These are phyloP conservation scores for Hemicentrotus pulcherrimus DNA, from an alignment of 35 echinoderm and acorn worm genomes.

Conservation along the genomic window DNA sequence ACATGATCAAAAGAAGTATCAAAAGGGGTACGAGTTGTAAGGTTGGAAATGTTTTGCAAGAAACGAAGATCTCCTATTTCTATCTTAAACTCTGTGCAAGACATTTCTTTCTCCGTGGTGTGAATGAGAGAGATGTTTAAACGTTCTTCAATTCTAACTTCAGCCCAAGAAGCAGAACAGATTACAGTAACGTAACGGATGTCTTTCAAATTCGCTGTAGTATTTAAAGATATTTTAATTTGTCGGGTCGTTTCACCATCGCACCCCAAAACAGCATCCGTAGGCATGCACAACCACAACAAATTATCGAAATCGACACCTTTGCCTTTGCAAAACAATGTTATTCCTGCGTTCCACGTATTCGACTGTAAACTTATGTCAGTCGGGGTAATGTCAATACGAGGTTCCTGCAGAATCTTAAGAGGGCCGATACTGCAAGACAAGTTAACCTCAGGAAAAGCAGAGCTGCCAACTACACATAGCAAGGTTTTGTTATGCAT, in stretches of 20 bases:
- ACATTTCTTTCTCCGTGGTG: background rate
- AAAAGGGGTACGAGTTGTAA: too few relatives aligned
- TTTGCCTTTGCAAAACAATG: background rate
- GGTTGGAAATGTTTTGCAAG: background rate
- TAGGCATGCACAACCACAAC: background rate
- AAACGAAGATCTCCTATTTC: background rate
- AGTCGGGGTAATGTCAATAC: background rate
- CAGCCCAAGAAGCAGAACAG: background rate
- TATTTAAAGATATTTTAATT: background rate
- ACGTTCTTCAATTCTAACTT: background rate
- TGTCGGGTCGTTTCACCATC: background rate
- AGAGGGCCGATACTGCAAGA: background rate
- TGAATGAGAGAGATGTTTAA: background rate
- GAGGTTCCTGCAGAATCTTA: background rate
- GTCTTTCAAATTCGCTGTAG: background rate
- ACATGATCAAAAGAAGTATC: background rate
- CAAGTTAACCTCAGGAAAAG: background rate
- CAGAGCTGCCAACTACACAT: background rate
- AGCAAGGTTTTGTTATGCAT: background rate
- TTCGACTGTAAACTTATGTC: background rate
- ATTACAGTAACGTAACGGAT: background rate
- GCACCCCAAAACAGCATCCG: background rate
- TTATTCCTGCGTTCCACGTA: background rate
- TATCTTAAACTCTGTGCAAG: background rate
- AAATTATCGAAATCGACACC: background rate